Evolutionary conservation across 2,797 vertebrate species (phyloP).

Genomic region (Eulemur coronatus): DNA sequence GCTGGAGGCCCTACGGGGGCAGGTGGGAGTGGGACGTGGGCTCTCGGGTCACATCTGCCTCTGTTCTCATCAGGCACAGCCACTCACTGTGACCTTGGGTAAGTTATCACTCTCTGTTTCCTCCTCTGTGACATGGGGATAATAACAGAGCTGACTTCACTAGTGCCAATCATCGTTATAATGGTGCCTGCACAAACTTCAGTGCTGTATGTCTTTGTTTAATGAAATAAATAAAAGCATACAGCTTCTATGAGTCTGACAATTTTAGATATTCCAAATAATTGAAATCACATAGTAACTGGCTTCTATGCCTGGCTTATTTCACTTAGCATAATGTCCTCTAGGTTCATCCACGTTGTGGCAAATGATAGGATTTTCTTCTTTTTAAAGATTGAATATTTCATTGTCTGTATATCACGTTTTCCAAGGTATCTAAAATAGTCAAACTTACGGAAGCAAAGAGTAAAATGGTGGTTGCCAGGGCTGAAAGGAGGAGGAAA

Average conservation of each 20-base stretch:
- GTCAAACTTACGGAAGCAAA: neutral
- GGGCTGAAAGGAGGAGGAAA: neutral
- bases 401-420: neutral
- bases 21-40: accelerated
- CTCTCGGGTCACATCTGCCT: neutral
- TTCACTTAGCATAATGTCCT: neutral
- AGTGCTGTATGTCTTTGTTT: neutral
- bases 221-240: neutral
- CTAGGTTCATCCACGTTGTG: neutral
- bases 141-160: neutral
- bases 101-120: neutral
- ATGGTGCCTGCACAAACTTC: neutral
- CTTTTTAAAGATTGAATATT: neutral
- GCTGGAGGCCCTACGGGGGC: accelerated
- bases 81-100: neutral
- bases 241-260: neutral
- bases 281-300: neutral
- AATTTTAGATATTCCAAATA: neutral
- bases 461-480: neutral
- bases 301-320: neutral
- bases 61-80: neutral
- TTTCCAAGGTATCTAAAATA: neutral
- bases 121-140: neutral
- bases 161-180: neutral
- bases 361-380: neutral